These are phyloP conservation scores for Phrynocephalus forsythii DNA, from an alignment of 2,797 vertebrate species.

Conservation along the genomic window DNA sequence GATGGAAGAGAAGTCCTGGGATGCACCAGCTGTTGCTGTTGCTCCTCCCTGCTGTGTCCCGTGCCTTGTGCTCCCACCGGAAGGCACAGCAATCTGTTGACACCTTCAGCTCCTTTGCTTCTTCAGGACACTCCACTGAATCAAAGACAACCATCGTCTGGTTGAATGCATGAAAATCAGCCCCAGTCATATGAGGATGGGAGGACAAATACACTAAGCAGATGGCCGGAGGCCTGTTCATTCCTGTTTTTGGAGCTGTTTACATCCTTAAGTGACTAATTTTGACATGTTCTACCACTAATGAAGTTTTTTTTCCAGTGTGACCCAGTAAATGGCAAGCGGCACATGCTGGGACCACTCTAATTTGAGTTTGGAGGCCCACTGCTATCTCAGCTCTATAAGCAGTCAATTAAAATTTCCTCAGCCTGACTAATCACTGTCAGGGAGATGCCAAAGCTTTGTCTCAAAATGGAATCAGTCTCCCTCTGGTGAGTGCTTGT, in stretches of 20 bases:
- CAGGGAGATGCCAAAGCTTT: conserved; percentile 7
- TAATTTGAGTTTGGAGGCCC: conserved; percentile 43
- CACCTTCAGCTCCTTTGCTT: conserved; percentile 71
- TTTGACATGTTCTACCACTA: conserved; percentile 76
- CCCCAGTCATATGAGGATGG: conserved; percentile 69
- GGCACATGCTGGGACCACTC: conserved; percentile 39
- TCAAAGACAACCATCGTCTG: conserved; percentile 76
- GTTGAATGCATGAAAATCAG: conserved; percentile 74
- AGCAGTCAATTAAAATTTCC: conserved; percentile 50
- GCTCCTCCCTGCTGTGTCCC: conserved; percentile 78
- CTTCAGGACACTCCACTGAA: conserved; percentile 74
- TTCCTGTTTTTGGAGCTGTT: conserved; percentile 76
- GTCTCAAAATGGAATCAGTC: background rate
- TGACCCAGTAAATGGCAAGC: conserved; percentile 71
- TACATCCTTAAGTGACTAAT: conserved; percentile 81
- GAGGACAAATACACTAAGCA: conserved; percentile 72
- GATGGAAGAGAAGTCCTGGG: conserved; percentile 76
- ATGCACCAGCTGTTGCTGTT: conserved; percentile 86
- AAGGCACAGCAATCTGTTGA: conserved; percentile 80
- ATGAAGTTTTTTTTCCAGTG: conserved; percentile 64
- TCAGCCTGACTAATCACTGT: background rate
- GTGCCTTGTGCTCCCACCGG: conserved; percentile 72
- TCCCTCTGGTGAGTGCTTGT: background rate
- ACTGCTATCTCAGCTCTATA: conserved; percentile 38
- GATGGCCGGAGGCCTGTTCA: conserved; percentile 76